Percentiles rank a stretch among this genome's conserved stretches.
These are phyloP conservation scores for Nesogale talazaci DNA, from an alignment of 2,113 vertebrate species.

Conservation along the genomic window DNA sequence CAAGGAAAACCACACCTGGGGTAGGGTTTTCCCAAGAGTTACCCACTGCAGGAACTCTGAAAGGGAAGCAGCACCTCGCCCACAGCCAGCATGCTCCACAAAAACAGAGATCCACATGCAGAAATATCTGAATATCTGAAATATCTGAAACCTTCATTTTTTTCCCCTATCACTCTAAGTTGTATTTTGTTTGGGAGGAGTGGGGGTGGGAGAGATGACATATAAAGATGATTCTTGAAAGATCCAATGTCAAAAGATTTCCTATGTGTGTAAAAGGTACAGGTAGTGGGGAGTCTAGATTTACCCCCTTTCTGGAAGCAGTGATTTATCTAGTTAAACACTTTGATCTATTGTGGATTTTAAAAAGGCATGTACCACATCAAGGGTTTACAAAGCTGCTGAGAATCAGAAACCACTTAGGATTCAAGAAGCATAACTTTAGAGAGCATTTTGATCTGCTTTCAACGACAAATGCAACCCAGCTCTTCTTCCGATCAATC, in stretches of 20 bases:
- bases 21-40: not conserved
- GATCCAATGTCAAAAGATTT: not conserved
- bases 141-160: not conserved
- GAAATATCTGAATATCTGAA: not conserved
- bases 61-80: not conserved
- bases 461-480: not conserved
- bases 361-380: not conserved
- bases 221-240: not conserved
- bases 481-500: not conserved
- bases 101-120: not conserved
- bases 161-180: not conserved
- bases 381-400: not conserved
- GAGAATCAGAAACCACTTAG: not conserved
- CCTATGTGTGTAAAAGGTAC: not conserved
- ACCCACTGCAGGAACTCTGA: accelerated
- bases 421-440: not conserved
- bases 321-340: not conserved
- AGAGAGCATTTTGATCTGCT: not conserved
- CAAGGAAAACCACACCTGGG: not conserved
- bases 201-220: not conserved
- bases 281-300: not conserved
- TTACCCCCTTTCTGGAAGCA: not conserved
- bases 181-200: not conserved
- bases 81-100: not conserved
- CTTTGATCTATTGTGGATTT: not conserved